Base-by-base conservation (phyloP, 1,140 invertebrate species). In the roundworm (Caenorhabditis elegans) region DNA sequence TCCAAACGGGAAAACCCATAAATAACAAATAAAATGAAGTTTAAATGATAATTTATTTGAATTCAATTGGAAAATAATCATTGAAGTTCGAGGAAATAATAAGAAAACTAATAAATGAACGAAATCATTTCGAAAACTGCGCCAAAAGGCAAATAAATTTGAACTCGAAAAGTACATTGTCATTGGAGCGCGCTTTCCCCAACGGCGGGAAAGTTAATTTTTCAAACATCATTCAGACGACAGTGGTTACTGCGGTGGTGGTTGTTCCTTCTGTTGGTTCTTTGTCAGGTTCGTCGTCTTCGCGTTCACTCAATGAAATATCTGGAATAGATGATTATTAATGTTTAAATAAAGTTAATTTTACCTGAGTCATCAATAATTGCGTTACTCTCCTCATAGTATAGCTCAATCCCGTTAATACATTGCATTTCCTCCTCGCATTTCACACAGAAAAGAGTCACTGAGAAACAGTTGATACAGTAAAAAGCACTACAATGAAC, bases 401-500 rank as follows among this genome's bases (percentile, higher is more conserved):
- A 70, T n/a, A 70, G 22, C 34, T 70, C 60, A 1, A 70, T 70
- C 43, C 34, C 60, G 39, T 70, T 70, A 10, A 77, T 46, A n/a
- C 49, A 31, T 22, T 81, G 80, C 70, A 81, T 76, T 43, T 76
- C 36, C 36, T 76, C 80, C 10, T 55, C 49, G 24, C 80, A 81
- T 26, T 81, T 28, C n/a, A 76, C 31, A 47, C 80, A 81, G n/a
- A 24, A 34, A 28, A 22, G 13, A 15, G 24, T 75, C 19, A 81
- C 26, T 39, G 24, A 76, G 47, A 81, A 81, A 53, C 80, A 81
- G 17, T 39, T 76, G 17, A 81, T 55, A 36, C 80, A 81, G 28
- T 81, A 81, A 60, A 81, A 76, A 19, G 80, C 36, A 26, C 65
- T 60, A 51, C 80, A 81, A 19, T 36, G 31, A 13, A 76, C 80